Evolutionary conservation across 1,140 invertebrate genomes (phyloP).

Genomic region (Papilio glaucus): DNA sequence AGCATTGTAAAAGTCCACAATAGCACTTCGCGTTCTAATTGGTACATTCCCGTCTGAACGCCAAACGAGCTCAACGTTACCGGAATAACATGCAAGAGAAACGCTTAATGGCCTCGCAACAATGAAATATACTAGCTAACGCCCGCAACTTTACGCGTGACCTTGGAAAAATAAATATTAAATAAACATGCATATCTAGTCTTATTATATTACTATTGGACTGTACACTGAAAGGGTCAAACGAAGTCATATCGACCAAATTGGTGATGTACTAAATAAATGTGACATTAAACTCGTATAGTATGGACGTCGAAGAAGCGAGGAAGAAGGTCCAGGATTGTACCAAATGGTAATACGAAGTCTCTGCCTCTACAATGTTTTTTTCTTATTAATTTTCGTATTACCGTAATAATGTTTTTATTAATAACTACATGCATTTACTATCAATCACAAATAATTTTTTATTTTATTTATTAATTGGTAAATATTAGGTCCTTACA

Average conservation of each 20-base stretch:
- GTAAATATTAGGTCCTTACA: too few relatives aligned
- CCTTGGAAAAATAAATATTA: not conserved
- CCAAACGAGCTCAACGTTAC: conserved; percentile 31
- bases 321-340: too few relatives aligned
- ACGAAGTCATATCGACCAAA: too few relatives aligned
- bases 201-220: too few relatives aligned
- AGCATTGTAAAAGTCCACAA: conserved; percentile 37
- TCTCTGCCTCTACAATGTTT: too few relatives aligned
- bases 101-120: conserved; percentile 28
- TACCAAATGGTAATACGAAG: too few relatives aligned
- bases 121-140: conserved; percentile 1
- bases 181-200: not conserved
- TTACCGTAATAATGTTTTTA: not conserved
- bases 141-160: not conserved
- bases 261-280: too few relatives aligned
- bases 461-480: too few relatives aligned
- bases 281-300: too few relatives aligned
- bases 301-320: too few relatives aligned
- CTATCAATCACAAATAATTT: not conserved
- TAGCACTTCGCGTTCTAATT: conserved; percentile 38
- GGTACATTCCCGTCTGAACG: conserved; percentile 37
- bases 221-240: too few relatives aligned
- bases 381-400: too few relatives aligned
- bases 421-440: not conserved
- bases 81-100: conserved; percentile 33